These are phyloP conservation scores for Bemisia tabaci DNA, from an alignment of 1,140 invertebrate genomes.

Conservation along the genomic window DNA sequence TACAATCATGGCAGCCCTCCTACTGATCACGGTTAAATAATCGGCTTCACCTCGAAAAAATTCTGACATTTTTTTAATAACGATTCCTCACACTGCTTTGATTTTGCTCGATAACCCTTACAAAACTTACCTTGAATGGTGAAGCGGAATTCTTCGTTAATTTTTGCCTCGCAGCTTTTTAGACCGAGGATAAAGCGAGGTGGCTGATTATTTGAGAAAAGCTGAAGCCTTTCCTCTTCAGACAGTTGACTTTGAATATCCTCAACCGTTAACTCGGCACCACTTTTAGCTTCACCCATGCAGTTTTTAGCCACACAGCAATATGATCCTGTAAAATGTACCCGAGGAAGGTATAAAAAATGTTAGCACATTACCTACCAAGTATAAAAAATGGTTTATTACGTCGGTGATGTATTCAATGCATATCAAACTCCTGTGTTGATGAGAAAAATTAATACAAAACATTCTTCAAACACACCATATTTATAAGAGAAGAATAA, in stretches of 20 bases:
- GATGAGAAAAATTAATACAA: too few relatives aligned
- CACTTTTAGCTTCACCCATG: conserved; percentile 78
- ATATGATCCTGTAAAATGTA: conserved; percentile 51
- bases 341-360: neutral
- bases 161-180: conserved; percentile 65
- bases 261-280: conserved; percentile 73
- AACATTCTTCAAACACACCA: too few relatives aligned
- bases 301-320: conserved; percentile 82
- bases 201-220: conserved; percentile 60
- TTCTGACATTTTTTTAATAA: too few relatives aligned
- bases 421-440: too few relatives aligned
- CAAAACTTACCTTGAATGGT: conserved; percentile 61
- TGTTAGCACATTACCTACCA: neutral
- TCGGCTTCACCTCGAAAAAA: too few relatives aligned
- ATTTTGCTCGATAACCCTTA: too few relatives aligned
- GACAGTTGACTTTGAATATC: conserved; percentile 80
- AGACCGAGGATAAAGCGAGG: conserved; percentile 67
- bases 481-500: too few relatives aligned
- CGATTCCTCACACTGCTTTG: too few relatives aligned
- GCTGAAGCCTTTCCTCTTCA: conserved; percentile 64
- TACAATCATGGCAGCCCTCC: too few relatives aligned
- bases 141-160: conserved; percentile 65
- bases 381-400: too few relatives aligned
- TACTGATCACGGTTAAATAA: too few relatives aligned
- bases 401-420: too few relatives aligned